Evolutionary conservation across 2,888 invertebrate species (phyloP).

Genomic region (Amphipyra tragopoginis): DNA sequence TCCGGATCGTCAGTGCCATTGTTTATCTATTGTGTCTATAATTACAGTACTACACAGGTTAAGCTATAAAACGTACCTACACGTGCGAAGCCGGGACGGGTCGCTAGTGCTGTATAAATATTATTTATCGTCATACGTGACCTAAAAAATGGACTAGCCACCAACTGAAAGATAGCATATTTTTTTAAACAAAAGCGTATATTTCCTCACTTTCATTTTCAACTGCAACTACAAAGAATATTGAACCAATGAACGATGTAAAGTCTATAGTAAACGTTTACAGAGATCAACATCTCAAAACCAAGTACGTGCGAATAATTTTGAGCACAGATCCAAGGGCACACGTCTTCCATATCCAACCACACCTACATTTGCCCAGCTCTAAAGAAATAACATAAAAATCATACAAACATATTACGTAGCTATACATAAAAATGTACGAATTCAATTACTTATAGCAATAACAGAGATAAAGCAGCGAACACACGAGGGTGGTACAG

Average conservation of each 20-base stretch:
- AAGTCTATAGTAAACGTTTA: conserved; percentile 4
- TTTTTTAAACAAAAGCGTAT: too few relatives aligned
- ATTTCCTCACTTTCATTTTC: neutral
- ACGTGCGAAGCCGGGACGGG: too few relatives aligned
- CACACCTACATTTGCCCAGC: conserved; percentile 26
- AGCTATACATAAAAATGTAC: conserved; percentile 46
- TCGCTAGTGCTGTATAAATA: too few relatives aligned
- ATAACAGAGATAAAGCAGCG: conserved; percentile 62
- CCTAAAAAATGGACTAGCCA: too few relatives aligned
- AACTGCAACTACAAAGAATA: neutral
- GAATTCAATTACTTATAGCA: conserved; percentile 64
- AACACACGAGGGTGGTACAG: conserved; percentile 67
- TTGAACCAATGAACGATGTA: neutral
- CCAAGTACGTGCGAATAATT: conserved; percentile 36
- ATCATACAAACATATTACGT: conserved; percentile 27
- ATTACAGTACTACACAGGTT: too few relatives aligned
- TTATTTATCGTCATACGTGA: too few relatives aligned
- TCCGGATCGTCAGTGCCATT: too few relatives aligned
- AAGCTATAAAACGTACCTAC: too few relatives aligned
- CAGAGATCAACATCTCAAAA: conserved; percentile 19
- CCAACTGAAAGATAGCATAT: too few relatives aligned
- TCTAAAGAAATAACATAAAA: conserved; percentile 40
- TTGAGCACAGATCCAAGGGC: conserved; percentile 23
- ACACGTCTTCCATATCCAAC: conserved; percentile 42
- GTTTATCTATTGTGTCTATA: too few relatives aligned